Conservation (phyloP, 2,888 invertebrate genomes). For the Glyphotaelius pellucidus region DNA sequence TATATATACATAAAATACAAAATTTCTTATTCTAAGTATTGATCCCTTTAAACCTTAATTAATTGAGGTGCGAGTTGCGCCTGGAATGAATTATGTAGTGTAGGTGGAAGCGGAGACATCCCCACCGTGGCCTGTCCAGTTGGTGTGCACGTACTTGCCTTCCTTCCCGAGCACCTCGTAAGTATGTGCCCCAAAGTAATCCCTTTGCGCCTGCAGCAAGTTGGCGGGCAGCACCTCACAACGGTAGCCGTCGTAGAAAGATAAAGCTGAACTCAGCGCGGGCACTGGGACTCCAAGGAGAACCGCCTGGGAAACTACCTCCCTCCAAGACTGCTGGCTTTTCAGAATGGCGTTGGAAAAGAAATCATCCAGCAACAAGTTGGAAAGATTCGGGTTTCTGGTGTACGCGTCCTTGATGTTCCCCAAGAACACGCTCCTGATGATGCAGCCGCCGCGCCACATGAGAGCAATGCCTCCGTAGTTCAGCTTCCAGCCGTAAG, state of each 20-base stretch:
- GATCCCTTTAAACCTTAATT: conserved; percentile 16
- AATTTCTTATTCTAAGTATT: not conserved
- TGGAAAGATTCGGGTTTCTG: conserved; percentile 89
- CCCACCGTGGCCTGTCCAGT: conserved; percentile 99
- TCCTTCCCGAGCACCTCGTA: conserved; percentile 93
- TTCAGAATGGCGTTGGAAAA: conserved; percentile 90
- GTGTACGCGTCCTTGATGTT: conserved; percentile 90
- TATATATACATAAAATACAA: too few species aligned
- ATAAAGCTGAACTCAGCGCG: conserved; percentile 93
- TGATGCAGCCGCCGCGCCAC: conserved; percentile 99
- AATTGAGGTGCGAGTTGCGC: not conserved
- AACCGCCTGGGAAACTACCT: conserved; percentile 85
- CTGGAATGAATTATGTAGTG: conserved; percentile 65
- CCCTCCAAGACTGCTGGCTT: conserved; percentile 91
- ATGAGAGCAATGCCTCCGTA: conserved; percentile 98
- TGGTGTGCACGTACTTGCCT: conserved; percentile 95
- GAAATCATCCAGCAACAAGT: conserved; percentile 94
- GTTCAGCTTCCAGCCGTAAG: conserved; percentile 93
- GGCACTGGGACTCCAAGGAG: conserved; percentile 95
- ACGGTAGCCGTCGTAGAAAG: conserved; percentile 98
- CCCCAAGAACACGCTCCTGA: conserved; percentile 83
- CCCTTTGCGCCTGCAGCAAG: conserved; percentile 96
- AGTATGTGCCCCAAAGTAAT: conserved; percentile 99
- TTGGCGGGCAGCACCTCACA: conserved; percentile 93
- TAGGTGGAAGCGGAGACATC: conserved; percentile 97